Conservation (phyloP, 2,113 vertebrate species). For the Poeciliopsis retropinna region DNA sequence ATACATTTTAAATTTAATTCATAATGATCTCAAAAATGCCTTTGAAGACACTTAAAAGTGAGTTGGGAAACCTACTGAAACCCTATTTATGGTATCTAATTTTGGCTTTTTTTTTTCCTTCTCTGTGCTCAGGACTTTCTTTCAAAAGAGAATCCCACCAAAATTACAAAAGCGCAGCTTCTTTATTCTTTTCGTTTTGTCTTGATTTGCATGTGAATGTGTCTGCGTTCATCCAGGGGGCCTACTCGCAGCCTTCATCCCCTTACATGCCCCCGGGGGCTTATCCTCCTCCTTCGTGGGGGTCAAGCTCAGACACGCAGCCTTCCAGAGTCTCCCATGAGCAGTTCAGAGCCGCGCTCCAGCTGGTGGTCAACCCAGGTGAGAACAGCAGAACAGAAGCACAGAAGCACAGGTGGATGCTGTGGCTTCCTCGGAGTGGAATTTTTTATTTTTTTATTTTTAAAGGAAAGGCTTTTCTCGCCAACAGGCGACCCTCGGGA, state of each 20-base stretch:
- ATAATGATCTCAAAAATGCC: no score
- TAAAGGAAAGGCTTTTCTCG: background rate
- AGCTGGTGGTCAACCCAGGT: slow-evolving; percentile 95
- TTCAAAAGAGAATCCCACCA: background rate
- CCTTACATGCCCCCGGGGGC: slow-evolving; percentile 89
- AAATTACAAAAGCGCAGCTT: background rate
- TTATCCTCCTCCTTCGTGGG: slow-evolving; percentile 95
- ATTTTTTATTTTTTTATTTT: background rate
- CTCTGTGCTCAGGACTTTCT: background rate
- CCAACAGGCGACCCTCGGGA: slow-evolving; percentile 90
- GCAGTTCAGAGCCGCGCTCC: slow-evolving; percentile 96
- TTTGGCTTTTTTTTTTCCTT: background rate
- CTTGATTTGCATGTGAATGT: fast-evolving
- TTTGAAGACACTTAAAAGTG: no score
- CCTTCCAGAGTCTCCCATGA: slow-evolving; percentile 96
- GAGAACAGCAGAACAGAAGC: slow-evolving; percentile 47
- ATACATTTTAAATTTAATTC: no score
- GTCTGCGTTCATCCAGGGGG: slow-evolving; percentile 70
- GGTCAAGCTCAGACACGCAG: slow-evolving; percentile 92
- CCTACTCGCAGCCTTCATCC: slow-evolving; percentile 90
- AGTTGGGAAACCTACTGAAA: no score
- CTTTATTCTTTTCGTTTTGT: background rate
- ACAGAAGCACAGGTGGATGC: no score
- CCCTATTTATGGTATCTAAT: background rate
- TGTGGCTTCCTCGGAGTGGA: background rate